Evolutionary conservation across 2,797 vertebrate species (phyloP).

Genomic region (Kryptopterus vitreolus): DNA sequence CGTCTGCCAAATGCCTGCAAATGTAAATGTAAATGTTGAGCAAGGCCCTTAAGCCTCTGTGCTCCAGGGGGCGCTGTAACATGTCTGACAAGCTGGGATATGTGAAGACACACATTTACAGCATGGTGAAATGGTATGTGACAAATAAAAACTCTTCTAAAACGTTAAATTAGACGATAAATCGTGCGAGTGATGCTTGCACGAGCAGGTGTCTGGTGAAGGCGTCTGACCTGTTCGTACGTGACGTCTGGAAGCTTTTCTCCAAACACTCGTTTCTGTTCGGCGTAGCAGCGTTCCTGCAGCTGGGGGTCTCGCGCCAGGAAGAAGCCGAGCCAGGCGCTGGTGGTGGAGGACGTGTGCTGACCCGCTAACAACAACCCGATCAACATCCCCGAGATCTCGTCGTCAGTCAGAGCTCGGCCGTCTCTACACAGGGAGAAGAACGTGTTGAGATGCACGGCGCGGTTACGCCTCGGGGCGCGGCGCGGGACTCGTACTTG

Average conservation of each 20-base stretch:
- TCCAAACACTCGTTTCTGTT: slow-evolving; percentile 86
- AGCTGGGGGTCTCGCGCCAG: slow-evolving; percentile 82
- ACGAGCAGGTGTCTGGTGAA: not conserved
- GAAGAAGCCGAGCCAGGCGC: slow-evolving; percentile 95
- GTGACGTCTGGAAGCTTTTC: slow-evolving; percentile 80
- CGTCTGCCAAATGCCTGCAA: too few relatives aligned
- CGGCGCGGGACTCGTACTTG: too few relatives aligned
- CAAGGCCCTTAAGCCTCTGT: too few relatives aligned
- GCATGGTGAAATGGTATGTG: too few relatives aligned
- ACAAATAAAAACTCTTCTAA: too few relatives aligned
- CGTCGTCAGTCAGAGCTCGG: slow-evolving; percentile 77
- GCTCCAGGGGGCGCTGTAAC: too few relatives aligned
- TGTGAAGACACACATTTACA: too few relatives aligned
- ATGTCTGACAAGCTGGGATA: too few relatives aligned
- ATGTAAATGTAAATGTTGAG: too few relatives aligned
- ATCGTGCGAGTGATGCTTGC: too few relatives aligned
- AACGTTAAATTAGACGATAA: too few relatives aligned
- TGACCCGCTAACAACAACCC: slow-evolving; percentile 92
- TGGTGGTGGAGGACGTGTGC: slow-evolving; percentile 97
- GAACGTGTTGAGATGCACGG: not conserved
- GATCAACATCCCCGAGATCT: slow-evolving; percentile 91
- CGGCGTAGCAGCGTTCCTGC: slow-evolving; percentile 85
- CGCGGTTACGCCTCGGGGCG: too few relatives aligned
- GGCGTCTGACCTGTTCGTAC: slow-evolving; percentile 87
- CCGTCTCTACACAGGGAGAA: slow-evolving; percentile 76